These are phyloP conservation scores for Drosophila nigromelanica DNA, from an alignment of 1,140 invertebrate species.

Conservation along the genomic window DNA sequence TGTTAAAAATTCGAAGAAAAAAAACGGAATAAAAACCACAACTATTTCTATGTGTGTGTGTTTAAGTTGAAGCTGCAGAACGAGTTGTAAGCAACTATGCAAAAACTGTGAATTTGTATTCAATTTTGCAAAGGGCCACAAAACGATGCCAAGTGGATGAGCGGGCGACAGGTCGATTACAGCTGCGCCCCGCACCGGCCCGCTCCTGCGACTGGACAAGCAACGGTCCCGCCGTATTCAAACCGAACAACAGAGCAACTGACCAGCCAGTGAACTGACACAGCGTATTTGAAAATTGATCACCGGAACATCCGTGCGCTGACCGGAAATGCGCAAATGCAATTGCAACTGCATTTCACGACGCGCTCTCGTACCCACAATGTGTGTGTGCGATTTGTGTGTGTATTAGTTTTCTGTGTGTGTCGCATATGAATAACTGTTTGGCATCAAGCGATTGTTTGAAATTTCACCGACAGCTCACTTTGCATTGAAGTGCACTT, in stretches of 20 bases:
- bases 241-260: slow-evolving; percentile 32
- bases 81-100: slow-evolving; percentile 61
- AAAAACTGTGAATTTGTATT: slow-evolving; percentile 77
- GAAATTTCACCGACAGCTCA: slow-evolving; percentile 26
- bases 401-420: slow-evolving; percentile 24
- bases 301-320: slow-evolving; percentile 81
- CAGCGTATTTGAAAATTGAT: slow-evolving; percentile 82
- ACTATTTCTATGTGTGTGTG: slow-evolving; percentile 23
- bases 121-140: slow-evolving; percentile 59
- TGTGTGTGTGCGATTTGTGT: slow-evolving; percentile 15
- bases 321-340: slow-evolving; percentile 81
- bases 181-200: neutral
- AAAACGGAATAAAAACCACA: slow-evolving; percentile 36
- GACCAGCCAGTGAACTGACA: slow-evolving; percentile 62
- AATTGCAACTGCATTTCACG: slow-evolving; percentile 40
- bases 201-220: neutral
- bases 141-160: slow-evolving; percentile 61
- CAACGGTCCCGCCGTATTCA: slow-evolving; percentile 7
- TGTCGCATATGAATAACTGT: slow-evolving; percentile 51
- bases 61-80: slow-evolving; percentile 12
- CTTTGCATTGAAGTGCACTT: neutral
- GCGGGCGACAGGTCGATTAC: slow-evolving; percentile 68
- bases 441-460: slow-evolving; percentile 60
- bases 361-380: neutral
- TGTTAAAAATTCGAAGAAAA: slow-evolving; percentile 60